Evolutionary conservation across 2,113 vertebrate species (phyloP).

Genomic region (Uria lomvia): DNA sequence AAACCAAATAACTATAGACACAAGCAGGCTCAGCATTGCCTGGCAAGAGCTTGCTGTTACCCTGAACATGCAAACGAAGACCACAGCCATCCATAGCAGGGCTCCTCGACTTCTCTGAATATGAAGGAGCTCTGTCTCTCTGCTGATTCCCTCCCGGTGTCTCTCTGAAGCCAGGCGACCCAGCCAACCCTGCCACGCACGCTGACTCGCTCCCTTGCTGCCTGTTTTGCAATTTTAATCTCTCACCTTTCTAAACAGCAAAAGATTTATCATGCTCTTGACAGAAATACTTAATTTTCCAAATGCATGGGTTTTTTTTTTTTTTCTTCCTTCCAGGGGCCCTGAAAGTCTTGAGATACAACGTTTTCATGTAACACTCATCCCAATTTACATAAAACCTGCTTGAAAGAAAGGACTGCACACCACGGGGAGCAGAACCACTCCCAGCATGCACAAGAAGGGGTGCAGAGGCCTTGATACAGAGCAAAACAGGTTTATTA

Average conservation of each 20-base stretch:
- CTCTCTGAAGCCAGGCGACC: background rate
- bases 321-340: background rate
- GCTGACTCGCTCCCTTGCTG: background rate
- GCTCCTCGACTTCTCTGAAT: background rate
- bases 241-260: constrained; percentile 67
- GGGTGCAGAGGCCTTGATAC: background rate
- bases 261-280: constrained; percentile 54
- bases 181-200: background rate
- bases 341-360: background rate
- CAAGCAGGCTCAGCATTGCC: background rate
- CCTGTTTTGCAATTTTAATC: constrained; percentile 71
- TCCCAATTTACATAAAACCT: background rate
- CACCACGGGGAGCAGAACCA: background rate
- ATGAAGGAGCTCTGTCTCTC: background rate
- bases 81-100: background rate
- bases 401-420: background rate
- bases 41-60: background rate
- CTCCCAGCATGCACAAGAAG: background rate
- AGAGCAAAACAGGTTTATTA: background rate
- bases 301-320: background rate
- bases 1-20: background rate
- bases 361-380: constrained; percentile 7
- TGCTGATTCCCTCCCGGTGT: background rate
- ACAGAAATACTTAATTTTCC: constrained; percentile 72
- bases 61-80: background rate